These are phyloP conservation scores for Gavialis gangeticus DNA, from an alignment of 2,113 vertebrate species.

Conservation along the genomic window DNA sequence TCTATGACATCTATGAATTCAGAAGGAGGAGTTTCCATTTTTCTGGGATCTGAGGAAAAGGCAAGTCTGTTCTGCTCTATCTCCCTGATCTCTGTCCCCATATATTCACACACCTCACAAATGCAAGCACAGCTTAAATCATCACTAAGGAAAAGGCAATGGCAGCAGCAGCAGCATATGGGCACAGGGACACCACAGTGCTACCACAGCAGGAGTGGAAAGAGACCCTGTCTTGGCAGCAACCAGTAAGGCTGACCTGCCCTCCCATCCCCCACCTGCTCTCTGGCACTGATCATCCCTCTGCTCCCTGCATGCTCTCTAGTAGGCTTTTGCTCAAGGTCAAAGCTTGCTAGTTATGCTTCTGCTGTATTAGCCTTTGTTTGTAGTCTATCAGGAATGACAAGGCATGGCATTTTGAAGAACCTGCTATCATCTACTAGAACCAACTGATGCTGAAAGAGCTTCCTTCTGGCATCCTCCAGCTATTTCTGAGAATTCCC, in stretches of 20 bases:
- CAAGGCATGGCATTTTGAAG: background rate
- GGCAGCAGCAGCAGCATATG: too few relatives aligned
- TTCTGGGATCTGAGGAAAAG: background rate
- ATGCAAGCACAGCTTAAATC: background rate
- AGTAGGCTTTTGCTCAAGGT: too few relatives aligned
- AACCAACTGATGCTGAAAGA: background rate
- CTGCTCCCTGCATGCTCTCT: too few relatives aligned
- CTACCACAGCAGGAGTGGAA: too few relatives aligned
- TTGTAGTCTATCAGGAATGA: background rate
- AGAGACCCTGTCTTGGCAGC: too few relatives aligned
- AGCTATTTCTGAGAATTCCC: background rate
- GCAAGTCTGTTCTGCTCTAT: background rate
- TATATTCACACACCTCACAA: background rate
- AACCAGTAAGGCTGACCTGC: too few relatives aligned
- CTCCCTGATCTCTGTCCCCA: background rate
- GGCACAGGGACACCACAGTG: too few relatives aligned
- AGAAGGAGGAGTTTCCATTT: background rate
- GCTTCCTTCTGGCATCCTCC: background rate
- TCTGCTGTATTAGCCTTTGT: background rate
- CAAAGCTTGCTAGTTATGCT: too few relatives aligned
- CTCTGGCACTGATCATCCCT: too few relatives aligned
- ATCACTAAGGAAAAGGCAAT: too few relatives aligned
- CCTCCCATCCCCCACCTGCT: too few relatives aligned
- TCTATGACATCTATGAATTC: background rate
- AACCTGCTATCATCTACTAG: background rate